Base-by-base conservation (phyloP, 2,888 invertebrate species). In the Agrotis clavis region DNA sequence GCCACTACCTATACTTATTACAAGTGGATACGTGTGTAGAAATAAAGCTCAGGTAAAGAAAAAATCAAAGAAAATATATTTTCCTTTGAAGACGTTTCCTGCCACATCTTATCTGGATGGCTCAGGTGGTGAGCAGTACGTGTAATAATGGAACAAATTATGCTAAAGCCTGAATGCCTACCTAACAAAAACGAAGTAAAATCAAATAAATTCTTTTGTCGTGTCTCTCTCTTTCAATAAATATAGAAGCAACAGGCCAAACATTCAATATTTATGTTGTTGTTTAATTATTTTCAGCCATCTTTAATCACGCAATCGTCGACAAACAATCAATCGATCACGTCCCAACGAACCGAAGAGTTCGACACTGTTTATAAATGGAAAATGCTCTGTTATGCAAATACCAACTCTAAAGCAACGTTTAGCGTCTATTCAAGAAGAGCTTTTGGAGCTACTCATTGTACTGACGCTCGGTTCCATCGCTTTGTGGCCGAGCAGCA, bases 91-190 rank as follows among this genome's bases (percentile, higher is more conserved):
- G 30, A 56, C n/a, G 30, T 51, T 51, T 47, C 9, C 18, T 57
- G 19, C 13, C 16, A 4, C 1, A 35, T 69, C 41, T 71, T 56
- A 81, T 69, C 57, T 67, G 56, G 41, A 30, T 56, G 65, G 61
- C 79, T 66, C 83, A 83, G 81, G 76, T 83, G 83, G 79, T 54
- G 21, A 65, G 57, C 63, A 30, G 41, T 51, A 59, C 35, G 63
- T 59, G 59, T 67, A 67, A 70, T 70, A 79, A 76, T 71, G 48
- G 45, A 74, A 79, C 70, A 70, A n/a, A 81, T 83, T 71, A 70
- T 71, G 66, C n/a, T 71, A 64, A 73, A 41, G 19, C 18, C 11
- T 56, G 56, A 35, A 35, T 11, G 21, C 16, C 4, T 30, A 21
- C 54, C 7, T 14, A 30, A 19, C 41, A 30, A 45, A 71, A 41